These are phyloP conservation scores for Drosophila mayri DNA, from an alignment of 1,140 invertebrate species.

Conservation along the genomic window DNA sequence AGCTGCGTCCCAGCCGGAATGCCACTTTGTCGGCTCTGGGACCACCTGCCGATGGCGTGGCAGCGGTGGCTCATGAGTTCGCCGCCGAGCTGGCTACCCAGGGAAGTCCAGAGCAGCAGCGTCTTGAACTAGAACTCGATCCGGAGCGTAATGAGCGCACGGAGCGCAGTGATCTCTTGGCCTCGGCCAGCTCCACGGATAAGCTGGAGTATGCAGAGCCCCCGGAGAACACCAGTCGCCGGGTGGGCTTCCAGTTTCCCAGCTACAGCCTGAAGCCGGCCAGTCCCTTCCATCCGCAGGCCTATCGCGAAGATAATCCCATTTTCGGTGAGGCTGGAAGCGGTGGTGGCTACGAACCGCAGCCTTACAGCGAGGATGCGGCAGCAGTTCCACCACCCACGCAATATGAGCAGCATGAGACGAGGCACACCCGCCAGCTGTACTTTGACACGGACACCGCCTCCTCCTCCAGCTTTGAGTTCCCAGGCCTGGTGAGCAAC, in stretches of 20 bases:
- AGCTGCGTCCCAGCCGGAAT: slow-evolving; percentile 69
- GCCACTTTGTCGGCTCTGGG: slow-evolving; percentile 59
- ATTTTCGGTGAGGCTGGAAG: slow-evolving; percentile 67
- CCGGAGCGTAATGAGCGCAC: slow-evolving; percentile 71
- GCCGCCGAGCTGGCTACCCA: slow-evolving; percentile 52
- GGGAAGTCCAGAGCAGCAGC: slow-evolving; percentile 18
- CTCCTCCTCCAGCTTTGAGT: slow-evolving; percentile 70
- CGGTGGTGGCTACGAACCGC: slow-evolving; percentile 47
- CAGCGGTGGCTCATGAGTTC: slow-evolving; percentile 63
- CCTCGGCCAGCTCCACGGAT: slow-evolving; percentile 62
- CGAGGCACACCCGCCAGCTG: slow-evolving; percentile 72
- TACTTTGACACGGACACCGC: slow-evolving; percentile 69
- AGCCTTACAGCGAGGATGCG: slow-evolving; percentile 68
- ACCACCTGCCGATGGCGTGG: slow-evolving; percentile 65
- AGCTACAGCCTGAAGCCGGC: slow-evolving; percentile 80
- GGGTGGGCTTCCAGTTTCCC: slow-evolving; percentile 81
- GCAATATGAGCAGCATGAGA: slow-evolving; percentile 63
- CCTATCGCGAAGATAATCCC: slow-evolving; percentile 81
- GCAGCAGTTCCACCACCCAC: slow-evolving; percentile 39
- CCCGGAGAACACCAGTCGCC: slow-evolving; percentile 71
- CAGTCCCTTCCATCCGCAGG: slow-evolving; percentile 77
- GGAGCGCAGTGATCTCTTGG: slow-evolving; percentile 68
- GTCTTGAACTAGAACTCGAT: slow-evolving; percentile 21
- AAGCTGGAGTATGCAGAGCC: slow-evolving; percentile 64
- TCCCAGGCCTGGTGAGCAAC: slow-evolving; percentile 74